Evolutionary conservation across 2,888 invertebrate species (phyloP).

Genomic region (Heterodera filipjevi): DNA sequence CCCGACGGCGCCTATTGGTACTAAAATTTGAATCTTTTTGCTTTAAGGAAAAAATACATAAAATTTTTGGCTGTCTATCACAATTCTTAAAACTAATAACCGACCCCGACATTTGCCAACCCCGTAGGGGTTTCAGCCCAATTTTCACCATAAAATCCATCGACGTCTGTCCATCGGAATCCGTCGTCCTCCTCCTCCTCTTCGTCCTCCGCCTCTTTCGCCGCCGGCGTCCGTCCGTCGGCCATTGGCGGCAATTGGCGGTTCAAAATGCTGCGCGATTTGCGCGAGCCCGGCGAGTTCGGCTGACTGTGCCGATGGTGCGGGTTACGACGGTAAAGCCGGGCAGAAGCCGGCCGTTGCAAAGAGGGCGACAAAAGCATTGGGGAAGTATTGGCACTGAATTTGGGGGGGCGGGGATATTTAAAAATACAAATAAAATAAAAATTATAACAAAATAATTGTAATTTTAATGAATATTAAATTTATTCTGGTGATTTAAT

Average conservation of each 20-base stretch:
- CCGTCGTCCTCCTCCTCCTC: slow-evolving; percentile 17
- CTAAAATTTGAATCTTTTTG: too few relatives aligned
- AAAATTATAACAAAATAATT: not conserved
- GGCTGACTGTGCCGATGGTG: slow-evolving; percentile 11
- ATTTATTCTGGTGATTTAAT: too few relatives aligned
- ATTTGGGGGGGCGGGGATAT: too few relatives aligned
- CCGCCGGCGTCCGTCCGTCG: not conserved
- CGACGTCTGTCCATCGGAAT: slow-evolving; percentile 27
- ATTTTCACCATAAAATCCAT: slow-evolving; percentile 22
- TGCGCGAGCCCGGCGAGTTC: slow-evolving; percentile 10
- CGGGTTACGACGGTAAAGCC: slow-evolving; percentile 36
- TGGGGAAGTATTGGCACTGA: slow-evolving; percentile 43
- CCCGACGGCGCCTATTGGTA: too few relatives aligned
- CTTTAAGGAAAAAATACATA: too few relatives aligned
- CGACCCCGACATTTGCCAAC: too few relatives aligned
- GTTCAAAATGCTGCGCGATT: slow-evolving; percentile 1
- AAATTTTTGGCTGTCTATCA: too few relatives aligned
- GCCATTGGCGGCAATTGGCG: slow-evolving; percentile 3
- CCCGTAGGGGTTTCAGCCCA: too few relatives aligned
- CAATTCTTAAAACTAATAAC: not conserved
- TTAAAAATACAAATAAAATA: not conserved
- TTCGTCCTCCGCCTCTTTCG: slow-evolving; percentile 14
- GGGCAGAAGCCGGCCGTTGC: slow-evolving; percentile 40
- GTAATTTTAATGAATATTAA: not conserved
- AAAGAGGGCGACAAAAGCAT: slow-evolving; percentile 33